Percentiles rank a stretch among this genome's conserved stretches.
These are phyloP conservation scores for Amitus sp. DNA, from an alignment of 2,888 invertebrate genomes.

Conservation along the genomic window DNA sequence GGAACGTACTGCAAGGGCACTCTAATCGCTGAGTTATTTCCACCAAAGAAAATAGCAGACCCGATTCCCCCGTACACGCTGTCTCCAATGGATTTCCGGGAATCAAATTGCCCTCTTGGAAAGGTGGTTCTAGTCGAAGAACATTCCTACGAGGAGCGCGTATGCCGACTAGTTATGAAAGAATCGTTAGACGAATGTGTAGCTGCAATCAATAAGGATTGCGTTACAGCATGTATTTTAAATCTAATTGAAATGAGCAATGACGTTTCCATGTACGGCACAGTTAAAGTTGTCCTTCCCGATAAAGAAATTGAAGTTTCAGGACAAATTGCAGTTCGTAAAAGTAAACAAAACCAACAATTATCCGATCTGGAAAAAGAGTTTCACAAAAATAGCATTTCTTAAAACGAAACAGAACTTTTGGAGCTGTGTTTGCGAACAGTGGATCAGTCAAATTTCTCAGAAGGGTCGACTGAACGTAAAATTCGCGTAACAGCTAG, in stretches of 20 bases:
- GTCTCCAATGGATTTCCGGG: background rate
- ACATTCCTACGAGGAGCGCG: background rate
- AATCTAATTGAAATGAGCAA: too few relatives aligned
- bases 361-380: background rate
- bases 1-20: slow-evolving; percentile 24
- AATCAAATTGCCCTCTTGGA: background rate
- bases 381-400: background rate
- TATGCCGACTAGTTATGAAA: background rate
- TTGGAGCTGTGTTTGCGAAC: slow-evolving; percentile 14
- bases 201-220: too few relatives aligned
- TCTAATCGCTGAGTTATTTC: background rate
- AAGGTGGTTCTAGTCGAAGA: background rate
- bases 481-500: slow-evolving; percentile 18
- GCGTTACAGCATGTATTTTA: too few relatives aligned
- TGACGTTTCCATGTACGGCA: too few relatives aligned
- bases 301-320: background rate
- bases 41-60: background rate
- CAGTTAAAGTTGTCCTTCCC: too few relatives aligned
- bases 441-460: slow-evolving; percentile 9
- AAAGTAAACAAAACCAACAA: too few relatives aligned
- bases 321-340: background rate
- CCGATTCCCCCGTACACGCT: background rate
- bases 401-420: slow-evolving; percentile 22
- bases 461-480: slow-evolving; percentile 20
- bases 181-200: background rate